Percentiles rank a stretch among this genome's conserved stretches.
Conservation (phyloP, 2,797 vertebrate species). For the Oreochromis grahami region DNA sequence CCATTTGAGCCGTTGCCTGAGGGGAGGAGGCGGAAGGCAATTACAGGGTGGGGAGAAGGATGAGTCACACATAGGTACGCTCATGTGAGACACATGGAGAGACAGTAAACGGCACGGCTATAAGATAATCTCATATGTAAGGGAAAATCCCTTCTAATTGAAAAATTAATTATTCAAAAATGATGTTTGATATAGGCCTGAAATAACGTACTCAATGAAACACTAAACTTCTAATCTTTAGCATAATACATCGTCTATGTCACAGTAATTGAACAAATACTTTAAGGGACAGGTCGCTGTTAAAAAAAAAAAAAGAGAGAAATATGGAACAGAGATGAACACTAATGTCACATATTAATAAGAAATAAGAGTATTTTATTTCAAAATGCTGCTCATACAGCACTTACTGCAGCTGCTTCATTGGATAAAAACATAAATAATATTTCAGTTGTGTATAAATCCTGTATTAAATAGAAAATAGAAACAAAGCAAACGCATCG, state of each 20-base stretch:
- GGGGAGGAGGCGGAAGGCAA: background rate
- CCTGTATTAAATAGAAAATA: background rate
- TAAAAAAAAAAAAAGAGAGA: background rate
- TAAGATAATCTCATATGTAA: background rate
- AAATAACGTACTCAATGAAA: background rate
- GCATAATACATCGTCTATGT: background rate
- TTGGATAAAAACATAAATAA: background rate
- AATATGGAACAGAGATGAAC: background rate
- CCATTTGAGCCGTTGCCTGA: slow-evolving; percentile 97
- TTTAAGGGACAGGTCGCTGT: background rate
- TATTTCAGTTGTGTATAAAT: background rate
- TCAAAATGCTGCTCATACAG: background rate
- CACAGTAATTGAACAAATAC: background rate
- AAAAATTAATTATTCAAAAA: background rate
- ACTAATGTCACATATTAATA: background rate
- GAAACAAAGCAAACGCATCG: background rate
- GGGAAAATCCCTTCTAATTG: background rate
- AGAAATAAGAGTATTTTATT: background rate
- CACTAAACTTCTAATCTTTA: background rate
- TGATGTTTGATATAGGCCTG: background rate
- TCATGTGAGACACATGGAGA: background rate
- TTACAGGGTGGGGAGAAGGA: background rate
- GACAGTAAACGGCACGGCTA: background rate
- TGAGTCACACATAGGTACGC: slow-evolving; percentile 13
- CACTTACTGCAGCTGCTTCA: background rate